Conservation (phyloP, 2,797 vertebrate species). For the Hippoglossus hippoglossus region DNA sequence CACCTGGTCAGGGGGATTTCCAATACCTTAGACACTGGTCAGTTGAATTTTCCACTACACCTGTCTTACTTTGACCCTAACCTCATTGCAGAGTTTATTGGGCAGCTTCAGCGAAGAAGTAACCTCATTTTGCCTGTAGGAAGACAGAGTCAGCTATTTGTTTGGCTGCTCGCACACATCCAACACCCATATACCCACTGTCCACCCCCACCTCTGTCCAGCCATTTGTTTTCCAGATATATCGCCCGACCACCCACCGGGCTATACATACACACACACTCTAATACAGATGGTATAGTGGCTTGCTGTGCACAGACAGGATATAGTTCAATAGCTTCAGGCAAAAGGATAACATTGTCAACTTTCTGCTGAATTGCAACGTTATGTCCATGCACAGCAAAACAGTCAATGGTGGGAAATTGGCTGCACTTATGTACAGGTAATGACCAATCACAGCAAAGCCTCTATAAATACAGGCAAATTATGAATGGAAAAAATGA, state of each 20-base stretch:
- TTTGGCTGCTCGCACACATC: constrained; percentile 54
- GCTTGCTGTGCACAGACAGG: constrained; percentile 34
- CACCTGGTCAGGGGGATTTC: no score
- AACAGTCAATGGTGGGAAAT: constrained; percentile 24
- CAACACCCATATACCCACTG: constrained; percentile 27
- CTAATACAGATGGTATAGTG: constrained; percentile 36
- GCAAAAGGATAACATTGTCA: constrained; percentile 56
- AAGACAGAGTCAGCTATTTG: constrained; percentile 78
- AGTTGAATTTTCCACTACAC: no score
- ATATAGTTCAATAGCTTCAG: constrained; percentile 40
- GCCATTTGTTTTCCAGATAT: constrained; percentile 51
- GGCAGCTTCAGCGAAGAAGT: constrained; percentile 63
- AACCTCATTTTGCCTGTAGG: constrained; percentile 74
- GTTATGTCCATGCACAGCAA: constrained; percentile 41
- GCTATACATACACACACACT: constrained; percentile 25
- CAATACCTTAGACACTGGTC: no score
- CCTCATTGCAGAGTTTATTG: constrained; percentile 76
- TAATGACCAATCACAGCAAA: constrained; percentile 12
- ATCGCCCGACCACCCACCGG: constrained; percentile 21
- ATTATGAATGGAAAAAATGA: no score
- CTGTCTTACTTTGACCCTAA: constrained; percentile 70
- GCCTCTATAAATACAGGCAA: no score
- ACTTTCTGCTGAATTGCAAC: constrained; percentile 64
- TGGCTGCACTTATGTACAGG: constrained; percentile 33
- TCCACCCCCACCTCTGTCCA: constrained; percentile 29